phyloP scores from a whole-genome alignment of 2,888 invertebrate species.

The Apocheima hispidaria region DNA sequence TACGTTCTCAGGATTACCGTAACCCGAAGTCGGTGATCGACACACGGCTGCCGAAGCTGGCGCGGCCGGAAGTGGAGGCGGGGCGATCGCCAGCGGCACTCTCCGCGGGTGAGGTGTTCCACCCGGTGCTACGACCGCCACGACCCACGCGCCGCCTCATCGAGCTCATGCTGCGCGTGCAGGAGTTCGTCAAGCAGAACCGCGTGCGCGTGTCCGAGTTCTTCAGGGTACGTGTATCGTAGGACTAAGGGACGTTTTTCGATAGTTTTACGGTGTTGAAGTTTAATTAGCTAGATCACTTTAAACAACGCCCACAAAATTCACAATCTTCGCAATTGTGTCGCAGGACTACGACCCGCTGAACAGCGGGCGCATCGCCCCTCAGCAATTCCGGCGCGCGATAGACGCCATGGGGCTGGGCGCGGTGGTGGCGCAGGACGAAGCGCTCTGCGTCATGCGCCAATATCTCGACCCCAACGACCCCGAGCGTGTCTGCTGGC shows the following conservation, averaged over 20 bases:
- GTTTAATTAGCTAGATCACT: background rate
- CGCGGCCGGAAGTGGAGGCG: slow-evolving; percentile 88
- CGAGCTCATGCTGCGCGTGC: slow-evolving; percentile 87
- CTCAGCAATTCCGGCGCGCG: slow-evolving; percentile 90
- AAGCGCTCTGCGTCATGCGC: slow-evolving; percentile 87
- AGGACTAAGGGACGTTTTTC: too few species aligned
- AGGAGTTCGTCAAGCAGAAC: slow-evolving; percentile 88
- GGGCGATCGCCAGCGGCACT: slow-evolving; percentile 73
- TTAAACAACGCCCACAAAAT: background rate
- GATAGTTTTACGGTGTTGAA: too few species aligned
- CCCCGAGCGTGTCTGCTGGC: slow-evolving; percentile 89
- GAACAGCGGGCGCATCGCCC: slow-evolving; percentile 89
- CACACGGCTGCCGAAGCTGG: slow-evolving; percentile 89
- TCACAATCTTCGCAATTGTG: too few species aligned
- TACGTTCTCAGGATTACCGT: slow-evolving; percentile 64
- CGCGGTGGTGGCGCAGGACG: slow-evolving; percentile 86
- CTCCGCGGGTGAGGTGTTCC: slow-evolving; percentile 85
- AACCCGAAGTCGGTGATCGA: slow-evolving; percentile 88
- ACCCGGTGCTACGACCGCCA: slow-evolving; percentile 84
- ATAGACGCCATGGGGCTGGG: slow-evolving; percentile 89
- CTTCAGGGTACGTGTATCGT: slow-evolving; percentile 84
- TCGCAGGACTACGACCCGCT: slow-evolving; percentile 89
- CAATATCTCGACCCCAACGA: slow-evolving; percentile 92
- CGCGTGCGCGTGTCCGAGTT: slow-evolving; percentile 89
- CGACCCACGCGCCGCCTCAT: slow-evolving; percentile 81